Base-by-base conservation (phyloP, 1,140 invertebrate genomes). In the Archivesica marissinica region DNA sequence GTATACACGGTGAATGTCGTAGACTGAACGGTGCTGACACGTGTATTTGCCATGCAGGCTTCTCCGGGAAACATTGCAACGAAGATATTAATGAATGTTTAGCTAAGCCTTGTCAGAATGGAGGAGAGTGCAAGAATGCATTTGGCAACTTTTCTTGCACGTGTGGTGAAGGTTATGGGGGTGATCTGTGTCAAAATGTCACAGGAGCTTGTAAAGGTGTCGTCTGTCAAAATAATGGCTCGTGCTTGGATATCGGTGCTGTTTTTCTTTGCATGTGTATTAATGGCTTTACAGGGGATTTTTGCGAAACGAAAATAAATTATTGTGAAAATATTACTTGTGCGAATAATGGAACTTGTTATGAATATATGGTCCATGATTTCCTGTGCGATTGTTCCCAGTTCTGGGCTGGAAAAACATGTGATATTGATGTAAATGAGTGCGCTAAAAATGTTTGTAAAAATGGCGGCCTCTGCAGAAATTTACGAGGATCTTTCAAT, bases 351-450 rank as follows among this genome's bases (percentile, higher is more conserved):
- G 80, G 80, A 25, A 56, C 38, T 0, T 83, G 80, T 38, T 7
- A 44, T 0, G 25, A 35, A 50, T 0, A 56, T 15, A 44, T 20
- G 11, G n/a, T 35, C 30, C 35, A 50, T 39, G 80, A 72, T 28
- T 74, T 83, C 35, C 35, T 61, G 54, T 83, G 80, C 44, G 64
- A 83, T 28, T 83, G 80, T 75, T 28, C 50, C 2, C 2, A 33
- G n/a, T 23, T 17, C 28, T 83, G 80, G 80, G 44, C 68, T 38
- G 80, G 80, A 17, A 74, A 30, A 35, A 41, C 33, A 15, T 83
- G 80, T 59, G 35, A 75, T 33, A 44, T 6, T 64, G 80, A 83
- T 64, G 28, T 83, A 7, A 47, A 83, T 61, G 80, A 83, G 75
- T 83, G 80, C 64, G 47, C 25, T 0, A 59, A 61, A 20, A 11